Base-by-base conservation (phyloP, 2,888 invertebrate genomes). In the Meganola albula region DNA sequence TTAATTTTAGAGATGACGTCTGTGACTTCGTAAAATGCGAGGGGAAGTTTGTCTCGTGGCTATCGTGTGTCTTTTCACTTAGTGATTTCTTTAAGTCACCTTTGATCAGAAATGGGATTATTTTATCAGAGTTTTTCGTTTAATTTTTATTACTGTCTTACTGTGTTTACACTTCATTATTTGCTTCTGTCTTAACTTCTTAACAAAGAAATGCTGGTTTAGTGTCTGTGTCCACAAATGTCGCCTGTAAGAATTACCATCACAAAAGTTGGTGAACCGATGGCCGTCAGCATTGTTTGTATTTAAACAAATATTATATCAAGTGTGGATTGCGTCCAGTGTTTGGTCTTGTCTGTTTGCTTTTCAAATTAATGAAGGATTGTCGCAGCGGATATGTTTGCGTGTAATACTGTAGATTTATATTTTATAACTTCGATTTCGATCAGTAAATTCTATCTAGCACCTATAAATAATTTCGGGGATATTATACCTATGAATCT, bases 1-100 rank as follows among this genome's bases (percentile, higher is more conserved):
- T 84, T 84, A 85, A 85, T 79, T 85, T 85, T 85, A 80, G 80
- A 78, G 52, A 70, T 82, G 80, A 82, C 77, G 77, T 74, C 72
- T 66, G 65, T 63, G 63, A 63, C 64, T 63, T 63, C 66, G 59
- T 67, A 48, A 64, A 72, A 78, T 74, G 73, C 74, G 67, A 80
- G 83, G 85, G 84, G 82, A 76, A 67, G 66, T 59, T 67, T 67
- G 78, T 74, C 82, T 73, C 76, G 79, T 75, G 83, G 63, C 72
- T 60, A 70, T 69, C 75, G 73, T 67, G 74, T 82, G 82, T 73
- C 79, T 66, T 72, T 74, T 70, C 54, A 60, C 66, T 49, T 24
- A 28, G 35, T 24, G 48, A 47, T 58, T 53, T 36, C 45, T 44
- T 50, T 53, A 56, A 70, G 73, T 68, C 69, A n/a, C n/a, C 75